Percentiles rank a stretch among this genome's conserved stretches.
These are phyloP conservation scores for Pseudois nayaur DNA, from an alignment of 2,113 vertebrate genomes.

Conservation along the genomic window DNA sequence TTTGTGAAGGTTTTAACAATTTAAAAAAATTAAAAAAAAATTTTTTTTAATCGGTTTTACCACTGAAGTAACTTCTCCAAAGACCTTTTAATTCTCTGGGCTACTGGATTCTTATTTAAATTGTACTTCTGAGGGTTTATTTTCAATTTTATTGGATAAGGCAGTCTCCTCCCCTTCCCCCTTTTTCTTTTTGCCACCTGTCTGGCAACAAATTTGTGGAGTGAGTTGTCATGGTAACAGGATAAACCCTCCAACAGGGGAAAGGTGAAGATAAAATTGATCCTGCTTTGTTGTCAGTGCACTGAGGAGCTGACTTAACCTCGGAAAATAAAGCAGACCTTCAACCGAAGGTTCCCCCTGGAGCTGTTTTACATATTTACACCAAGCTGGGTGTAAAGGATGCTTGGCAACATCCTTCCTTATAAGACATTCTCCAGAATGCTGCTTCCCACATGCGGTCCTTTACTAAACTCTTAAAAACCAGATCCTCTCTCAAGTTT, in stretches of 20 bases:
- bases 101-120: not conserved
- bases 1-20: not conserved
- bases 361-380: not conserved
- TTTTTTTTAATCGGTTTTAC: not conserved
- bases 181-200: not conserved
- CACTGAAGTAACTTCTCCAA: not conserved
- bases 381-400: fast-evolving
- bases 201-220: not conserved
- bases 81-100: conserved; percentile 33
- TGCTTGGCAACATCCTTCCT: fast-evolving
- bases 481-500: not conserved
- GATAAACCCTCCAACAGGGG: not conserved
- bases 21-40: too few relatives aligned
- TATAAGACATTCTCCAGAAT: not conserved
- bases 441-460: not conserved
- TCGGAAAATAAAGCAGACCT: too few relatives aligned
- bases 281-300: not conserved
- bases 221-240: conserved; percentile 67
- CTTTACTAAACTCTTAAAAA: not conserved
- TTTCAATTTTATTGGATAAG: not conserved
- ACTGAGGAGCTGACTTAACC: not conserved
- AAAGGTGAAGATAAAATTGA: not conserved
- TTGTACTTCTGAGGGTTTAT: conserved; percentile 13
- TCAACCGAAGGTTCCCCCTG: fast-evolving
- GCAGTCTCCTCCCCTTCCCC: not conserved